Conservation (phyloP, 1,140 invertebrate species). For the Panagrolaimus sp. region DNA sequence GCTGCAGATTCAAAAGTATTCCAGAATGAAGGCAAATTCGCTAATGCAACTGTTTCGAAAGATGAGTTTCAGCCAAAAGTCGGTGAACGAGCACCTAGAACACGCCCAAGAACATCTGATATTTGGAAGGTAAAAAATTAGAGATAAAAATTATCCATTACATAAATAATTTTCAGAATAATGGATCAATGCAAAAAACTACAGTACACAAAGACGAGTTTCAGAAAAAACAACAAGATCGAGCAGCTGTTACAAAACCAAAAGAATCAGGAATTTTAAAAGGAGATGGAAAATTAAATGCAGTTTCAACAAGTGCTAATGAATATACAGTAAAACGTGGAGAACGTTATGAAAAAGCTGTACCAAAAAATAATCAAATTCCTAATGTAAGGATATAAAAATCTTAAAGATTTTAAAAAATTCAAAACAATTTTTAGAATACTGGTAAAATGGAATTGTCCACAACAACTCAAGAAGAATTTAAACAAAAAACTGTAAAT, state of each 20-base stretch:
- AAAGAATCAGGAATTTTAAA: slow-evolving; percentile 13
- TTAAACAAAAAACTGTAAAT: too few relatives aligned
- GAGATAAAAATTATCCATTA: neutral
- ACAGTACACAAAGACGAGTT: neutral
- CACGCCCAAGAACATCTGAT: slow-evolving; percentile 25
- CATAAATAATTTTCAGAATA: slow-evolving; percentile 11
- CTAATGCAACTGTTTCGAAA: slow-evolving; percentile 16
- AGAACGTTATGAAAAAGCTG: neutral
- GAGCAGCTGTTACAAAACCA: neutral
- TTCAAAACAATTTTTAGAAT: neutral
- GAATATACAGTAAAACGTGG: neutral
- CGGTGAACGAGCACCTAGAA: slow-evolving; percentile 21
- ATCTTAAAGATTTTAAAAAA: neutral
- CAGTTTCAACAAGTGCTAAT: neutral
- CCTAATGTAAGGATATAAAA: neutral
- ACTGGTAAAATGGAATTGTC: neutral
- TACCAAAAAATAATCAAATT: slow-evolving; percentile 10
- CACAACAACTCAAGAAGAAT: neutral
- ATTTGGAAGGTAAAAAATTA: slow-evolving; percentile 36
- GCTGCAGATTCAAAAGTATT: slow-evolving; percentile 29
- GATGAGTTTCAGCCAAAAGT: slow-evolving; percentile 20
- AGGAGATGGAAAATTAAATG: neutral
- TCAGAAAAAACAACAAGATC: neutral
- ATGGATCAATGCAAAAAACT: slow-evolving; percentile 7
- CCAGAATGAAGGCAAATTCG: slow-evolving; percentile 31